Base-by-base conservation (phyloP, 2,113 vertebrate genomes). In the Thamnaconus septentrionalis region DNA sequence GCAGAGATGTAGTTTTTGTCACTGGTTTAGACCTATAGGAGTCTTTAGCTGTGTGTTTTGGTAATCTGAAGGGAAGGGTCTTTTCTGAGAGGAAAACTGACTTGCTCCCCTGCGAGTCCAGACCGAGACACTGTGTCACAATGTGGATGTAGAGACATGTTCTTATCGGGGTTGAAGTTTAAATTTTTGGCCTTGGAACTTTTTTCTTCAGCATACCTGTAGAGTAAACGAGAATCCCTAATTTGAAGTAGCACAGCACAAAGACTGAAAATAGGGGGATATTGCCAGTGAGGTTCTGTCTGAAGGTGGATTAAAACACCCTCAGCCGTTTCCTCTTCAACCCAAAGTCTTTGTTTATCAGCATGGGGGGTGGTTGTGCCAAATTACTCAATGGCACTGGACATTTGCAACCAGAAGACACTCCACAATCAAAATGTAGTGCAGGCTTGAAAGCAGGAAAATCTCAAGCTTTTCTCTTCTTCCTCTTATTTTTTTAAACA, bases 61-160 rank as follows among this genome's bases (percentile, higher is more conserved):
- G 18, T 64, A n/a, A 72, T 46, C 64, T 62, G 71, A 81, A 53
- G 55, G 56, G 71, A 73, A 46, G 31, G 12, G 18, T 73, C 70
- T 63, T 57, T 68, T 9, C 66, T 54, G 45, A 46, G 61, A 65
- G 61, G 59, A 68, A 59, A 71, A 42, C 41, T 78, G 60, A 62
- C 10, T 61, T 78, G 76, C 66, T 76, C 67, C 64, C 79, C 56
- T 54, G 18, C 18, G 50, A 69, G 43, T 64, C 50, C 66, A 80
- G 73, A 83, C 80, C 76, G 6, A 65, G 76, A 80, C 81, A 86
- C 84, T 85, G 80, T 86, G 76, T 59, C 60, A 68, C 59, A 31
- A 74, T 58, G 43, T 71, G 60, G 67, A 60, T 58, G 39, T 69
- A 63, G 41, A 41, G 31, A 53, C 12, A 53, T 43, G 79, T 82